Evolutionary conservation across 2,113 vertebrate genomes (phyloP).

Genomic region (Paramisgurnus dabryanus): DNA sequence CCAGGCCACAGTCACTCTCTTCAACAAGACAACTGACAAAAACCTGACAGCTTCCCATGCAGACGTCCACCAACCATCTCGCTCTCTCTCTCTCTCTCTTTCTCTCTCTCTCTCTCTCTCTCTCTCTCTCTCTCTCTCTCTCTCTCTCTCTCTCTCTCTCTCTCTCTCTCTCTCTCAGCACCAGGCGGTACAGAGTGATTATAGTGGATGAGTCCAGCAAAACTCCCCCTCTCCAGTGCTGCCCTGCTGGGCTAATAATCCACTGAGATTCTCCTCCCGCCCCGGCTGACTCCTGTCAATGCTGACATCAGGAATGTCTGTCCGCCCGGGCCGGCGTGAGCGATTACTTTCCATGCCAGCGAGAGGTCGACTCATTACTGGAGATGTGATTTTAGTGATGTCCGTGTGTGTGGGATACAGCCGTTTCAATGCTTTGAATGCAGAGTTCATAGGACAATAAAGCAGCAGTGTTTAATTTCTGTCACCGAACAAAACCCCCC

Average conservation of each 20-base stretch:
- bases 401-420: background rate
- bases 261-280: slow-evolving; percentile 50
- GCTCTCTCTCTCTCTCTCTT: slow-evolving; percentile 13
- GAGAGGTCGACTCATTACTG: slow-evolving; percentile 43
- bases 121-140: background rate
- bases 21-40: slow-evolving; percentile 32
- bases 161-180: slow-evolving; percentile 57
- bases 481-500: too few relatives aligned
- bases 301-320: slow-evolving; percentile 80
- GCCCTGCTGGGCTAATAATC: slow-evolving; percentile 38
- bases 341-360: slow-evolving; percentile 45
- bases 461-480: background rate
- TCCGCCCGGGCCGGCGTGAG: slow-evolving; percentile 53
- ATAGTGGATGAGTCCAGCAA: slow-evolving; percentile 56
- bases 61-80: slow-evolving; percentile 30
- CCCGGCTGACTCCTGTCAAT: slow-evolving; percentile 82
- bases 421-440: background rate
- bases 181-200: slow-evolving; percentile 75
- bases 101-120: slow-evolving; percentile 7
- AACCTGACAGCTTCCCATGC: slow-evolving; percentile 23
- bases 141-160: background rate
- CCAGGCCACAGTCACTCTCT: slow-evolving; percentile 19
- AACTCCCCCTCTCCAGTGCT: slow-evolving; percentile 47
- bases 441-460: background rate
- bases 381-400: slow-evolving; percentile 34